These are phyloP conservation scores for Synergus laeviventris DNA, from an alignment of 2,888 invertebrate species.

Conservation along the genomic window DNA sequence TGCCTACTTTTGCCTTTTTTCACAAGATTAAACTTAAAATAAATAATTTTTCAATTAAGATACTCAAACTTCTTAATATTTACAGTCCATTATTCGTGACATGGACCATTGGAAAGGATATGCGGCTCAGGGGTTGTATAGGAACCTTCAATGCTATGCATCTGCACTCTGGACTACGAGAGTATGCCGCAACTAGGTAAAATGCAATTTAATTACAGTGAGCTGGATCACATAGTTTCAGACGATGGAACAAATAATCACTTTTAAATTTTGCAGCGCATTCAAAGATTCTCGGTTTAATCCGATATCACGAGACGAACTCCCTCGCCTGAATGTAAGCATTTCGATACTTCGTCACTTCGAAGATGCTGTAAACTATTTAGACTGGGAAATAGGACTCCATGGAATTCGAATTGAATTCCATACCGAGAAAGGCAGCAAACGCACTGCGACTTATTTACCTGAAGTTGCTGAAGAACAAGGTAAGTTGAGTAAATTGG, in stretches of 20 bases:
- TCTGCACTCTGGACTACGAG: constrained; percentile 94
- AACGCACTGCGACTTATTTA: constrained; percentile 97
- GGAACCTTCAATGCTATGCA: constrained; percentile 99
- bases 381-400: constrained; percentile 98
- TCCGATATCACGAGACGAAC: constrained; percentile 95
- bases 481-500: constrained; percentile 79
- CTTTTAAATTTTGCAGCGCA: constrained; percentile 82
- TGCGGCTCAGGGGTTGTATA: constrained; percentile 97
- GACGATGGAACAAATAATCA: background rate
- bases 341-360: constrained; percentile 98
- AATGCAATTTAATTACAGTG: background rate
- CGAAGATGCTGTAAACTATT: constrained; percentile 95
- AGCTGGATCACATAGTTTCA: too few species aligned
- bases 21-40: background rate
- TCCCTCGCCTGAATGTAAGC: constrained; percentile 93
- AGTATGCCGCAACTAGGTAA: constrained; percentile 95
- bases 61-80: constrained; percentile 62
- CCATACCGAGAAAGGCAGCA: constrained; percentile 93
- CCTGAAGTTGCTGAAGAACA: constrained; percentile 99
- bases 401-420: constrained; percentile 99
- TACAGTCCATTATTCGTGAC: constrained; percentile 98
- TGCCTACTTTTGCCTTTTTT: constrained; percentile 21
- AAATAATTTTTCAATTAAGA: background rate
- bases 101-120: constrained; percentile 98
- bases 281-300: constrained; percentile 98